A percentile compares a stretch with the other conserved stretches of the same genome.
Conservation (phyloP, 2,888 invertebrate species). For the Caenorhabditis uteleia region DNA sequence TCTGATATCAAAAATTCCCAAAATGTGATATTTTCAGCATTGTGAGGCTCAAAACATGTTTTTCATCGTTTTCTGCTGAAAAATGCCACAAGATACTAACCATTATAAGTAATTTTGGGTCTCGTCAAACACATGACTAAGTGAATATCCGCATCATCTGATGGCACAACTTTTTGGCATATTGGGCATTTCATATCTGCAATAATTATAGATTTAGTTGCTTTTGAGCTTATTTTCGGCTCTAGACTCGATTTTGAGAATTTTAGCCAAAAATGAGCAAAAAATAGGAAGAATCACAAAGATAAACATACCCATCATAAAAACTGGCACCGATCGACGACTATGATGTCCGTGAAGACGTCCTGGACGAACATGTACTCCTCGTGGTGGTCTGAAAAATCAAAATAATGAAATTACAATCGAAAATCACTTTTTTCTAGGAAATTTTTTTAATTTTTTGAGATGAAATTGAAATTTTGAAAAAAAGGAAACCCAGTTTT, state of each 20-base stretch:
- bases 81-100: conserved; percentile 75
- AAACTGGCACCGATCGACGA: conserved; percentile 46
- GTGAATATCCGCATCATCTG: conserved; percentile 98
- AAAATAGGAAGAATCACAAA: neutral
- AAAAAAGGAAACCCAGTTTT: too few species aligned
- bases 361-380: conserved; percentile 26
- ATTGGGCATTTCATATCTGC: conserved; percentile 97
- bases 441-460: too few species aligned
- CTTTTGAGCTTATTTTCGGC: too few species aligned
- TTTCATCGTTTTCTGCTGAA: neutral
- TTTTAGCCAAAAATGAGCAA: neutral
- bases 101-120: conserved; percentile 97
- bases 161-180: conserved; percentile 95
- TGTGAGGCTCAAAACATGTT: neutral
- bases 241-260: neutral
- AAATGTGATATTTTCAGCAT: neutral
- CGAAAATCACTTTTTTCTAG: neutral
- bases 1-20: neutral
- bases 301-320: conserved; percentile 42
- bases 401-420: neutral
- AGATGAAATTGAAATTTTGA: neutral
- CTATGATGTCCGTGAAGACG: conserved; percentile 41
- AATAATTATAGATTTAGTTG: neutral
- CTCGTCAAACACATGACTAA: conserved; percentile 99
- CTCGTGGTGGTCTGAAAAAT: conserved; percentile 14